A percentile compares a stretch with the other conserved stretches of the same genome.
Conservation (phyloP, 2,113 vertebrate genomes). For the Prunella fulvescens region DNA sequence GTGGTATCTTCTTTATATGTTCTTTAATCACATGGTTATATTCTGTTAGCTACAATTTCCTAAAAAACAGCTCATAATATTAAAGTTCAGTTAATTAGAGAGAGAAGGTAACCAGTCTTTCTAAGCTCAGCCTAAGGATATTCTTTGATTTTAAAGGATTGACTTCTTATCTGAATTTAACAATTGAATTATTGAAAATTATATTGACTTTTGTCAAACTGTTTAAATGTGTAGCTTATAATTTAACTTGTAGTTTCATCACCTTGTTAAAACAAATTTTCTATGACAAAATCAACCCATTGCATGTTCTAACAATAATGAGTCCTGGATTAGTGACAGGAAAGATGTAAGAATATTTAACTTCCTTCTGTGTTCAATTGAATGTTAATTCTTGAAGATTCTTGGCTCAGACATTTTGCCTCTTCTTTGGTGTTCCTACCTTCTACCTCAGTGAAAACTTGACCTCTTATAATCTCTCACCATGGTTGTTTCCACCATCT, state of each 20-base stretch:
- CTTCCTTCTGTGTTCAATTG: neutral
- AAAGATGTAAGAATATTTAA: neutral
- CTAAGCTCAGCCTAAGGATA: neutral
- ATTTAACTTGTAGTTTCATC: neutral
- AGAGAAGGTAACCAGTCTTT: neutral
- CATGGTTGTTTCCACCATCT: neutral
- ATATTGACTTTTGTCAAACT: neutral
- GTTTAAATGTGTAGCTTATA: neutral
- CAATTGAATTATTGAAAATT: conserved; percentile 18
- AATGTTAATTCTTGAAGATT: neutral
- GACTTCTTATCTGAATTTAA: conserved; percentile 12
- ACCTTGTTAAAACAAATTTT: neutral
- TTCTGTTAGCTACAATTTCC: neutral
- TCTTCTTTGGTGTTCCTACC: neutral
- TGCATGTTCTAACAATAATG: neutral
- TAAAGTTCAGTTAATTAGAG: conserved; percentile 21
- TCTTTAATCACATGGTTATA: neutral
- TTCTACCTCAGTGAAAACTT: neutral
- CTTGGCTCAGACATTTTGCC: neutral
- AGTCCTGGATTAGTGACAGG: neutral
- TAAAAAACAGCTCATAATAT: conserved; percentile 18
- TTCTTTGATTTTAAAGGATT: neutral
- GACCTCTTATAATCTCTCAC: neutral
- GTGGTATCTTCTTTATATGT: neutral
- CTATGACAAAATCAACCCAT: neutral